phyloP scores from a whole-genome alignment of 2,888 invertebrate species.

The Furcula furcula region DNA sequence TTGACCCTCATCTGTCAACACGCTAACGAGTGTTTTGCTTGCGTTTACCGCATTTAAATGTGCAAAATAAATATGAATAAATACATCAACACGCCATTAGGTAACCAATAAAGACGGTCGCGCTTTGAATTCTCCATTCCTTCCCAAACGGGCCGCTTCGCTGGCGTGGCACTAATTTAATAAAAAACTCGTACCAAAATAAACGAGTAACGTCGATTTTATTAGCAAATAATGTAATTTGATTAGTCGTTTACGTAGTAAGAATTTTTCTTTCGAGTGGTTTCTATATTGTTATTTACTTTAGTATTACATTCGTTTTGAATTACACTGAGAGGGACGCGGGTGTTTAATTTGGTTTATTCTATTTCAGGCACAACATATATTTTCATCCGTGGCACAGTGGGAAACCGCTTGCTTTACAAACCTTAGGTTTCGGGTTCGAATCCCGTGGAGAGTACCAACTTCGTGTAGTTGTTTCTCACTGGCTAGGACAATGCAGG shows the following conservation, averaged over 20 bases:
- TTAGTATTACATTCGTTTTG: too few relatives aligned
- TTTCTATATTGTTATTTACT: constrained; percentile 1
- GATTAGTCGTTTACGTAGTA: constrained; percentile 6
- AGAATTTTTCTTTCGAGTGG: not conserved
- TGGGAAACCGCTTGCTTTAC: too few relatives aligned
- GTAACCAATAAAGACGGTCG: constrained; percentile 21
- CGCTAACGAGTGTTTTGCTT: constrained; percentile 31
- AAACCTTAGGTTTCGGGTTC: too few relatives aligned
- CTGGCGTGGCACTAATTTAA: constrained; percentile 18
- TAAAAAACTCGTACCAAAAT: constrained; percentile 1
- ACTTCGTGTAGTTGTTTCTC: too few relatives aligned
- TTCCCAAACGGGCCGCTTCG: constrained; percentile 5
- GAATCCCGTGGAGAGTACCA: too few relatives aligned
- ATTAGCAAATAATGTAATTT: constrained; percentile 7
- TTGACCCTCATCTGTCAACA: constrained; percentile 17
- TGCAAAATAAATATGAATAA: constrained; percentile 33
- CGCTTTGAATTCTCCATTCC: constrained; percentile 14
- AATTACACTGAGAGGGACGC: too few relatives aligned
- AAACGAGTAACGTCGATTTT: constrained; percentile 16
- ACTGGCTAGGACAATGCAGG: too few relatives aligned
- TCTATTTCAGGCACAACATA: too few relatives aligned
- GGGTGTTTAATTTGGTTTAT: too few relatives aligned
- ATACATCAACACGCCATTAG: constrained; percentile 25
- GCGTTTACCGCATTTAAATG: constrained; percentile 27
- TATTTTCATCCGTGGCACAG: too few relatives aligned